Evolutionary conservation across 2,797 vertebrate genomes (phyloP).

Genomic region (Chelmon rostratus): DNA sequence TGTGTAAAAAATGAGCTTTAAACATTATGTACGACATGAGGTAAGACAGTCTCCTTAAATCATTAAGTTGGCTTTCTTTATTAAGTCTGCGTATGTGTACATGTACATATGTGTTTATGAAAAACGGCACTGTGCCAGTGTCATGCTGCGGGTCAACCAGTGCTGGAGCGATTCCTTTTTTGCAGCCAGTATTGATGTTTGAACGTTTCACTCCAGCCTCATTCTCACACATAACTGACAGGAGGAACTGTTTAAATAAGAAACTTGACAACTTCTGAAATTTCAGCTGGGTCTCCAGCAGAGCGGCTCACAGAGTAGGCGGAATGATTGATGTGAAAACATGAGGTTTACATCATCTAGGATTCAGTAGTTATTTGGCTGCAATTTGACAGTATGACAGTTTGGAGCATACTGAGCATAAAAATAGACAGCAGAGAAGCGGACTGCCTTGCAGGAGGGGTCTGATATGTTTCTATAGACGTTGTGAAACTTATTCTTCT

Average conservation of each 20-base stretch:
- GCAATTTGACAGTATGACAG: no score
- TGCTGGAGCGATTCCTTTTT: background rate
- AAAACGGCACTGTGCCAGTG: background rate
- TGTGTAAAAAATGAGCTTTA: no score
- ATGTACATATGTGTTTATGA: no score
- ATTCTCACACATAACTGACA: background rate
- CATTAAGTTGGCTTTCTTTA: background rate
- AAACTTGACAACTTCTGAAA: slow-evolving; percentile 1
- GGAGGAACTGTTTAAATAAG: background rate
- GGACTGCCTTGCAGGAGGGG: background rate
- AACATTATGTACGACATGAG: no score
- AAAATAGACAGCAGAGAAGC: background rate
- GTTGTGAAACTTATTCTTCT: background rate
- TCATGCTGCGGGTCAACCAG: background rate
- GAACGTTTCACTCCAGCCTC: background rate
- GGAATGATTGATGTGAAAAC: slow-evolving; percentile 3
- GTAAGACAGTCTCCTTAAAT: background rate
- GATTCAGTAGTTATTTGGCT: no score
- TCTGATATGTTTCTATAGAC: background rate
- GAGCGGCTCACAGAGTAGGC: background rate
- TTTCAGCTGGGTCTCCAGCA: background rate
- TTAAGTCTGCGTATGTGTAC: no score
- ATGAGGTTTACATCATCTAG: rapidly evolving
- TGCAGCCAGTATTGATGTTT: no score
- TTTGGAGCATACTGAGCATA: background rate